Evolutionary conservation across 2,797 vertebrate species (phyloP).

Genomic region (Gymnothorax javanicus): DNA sequence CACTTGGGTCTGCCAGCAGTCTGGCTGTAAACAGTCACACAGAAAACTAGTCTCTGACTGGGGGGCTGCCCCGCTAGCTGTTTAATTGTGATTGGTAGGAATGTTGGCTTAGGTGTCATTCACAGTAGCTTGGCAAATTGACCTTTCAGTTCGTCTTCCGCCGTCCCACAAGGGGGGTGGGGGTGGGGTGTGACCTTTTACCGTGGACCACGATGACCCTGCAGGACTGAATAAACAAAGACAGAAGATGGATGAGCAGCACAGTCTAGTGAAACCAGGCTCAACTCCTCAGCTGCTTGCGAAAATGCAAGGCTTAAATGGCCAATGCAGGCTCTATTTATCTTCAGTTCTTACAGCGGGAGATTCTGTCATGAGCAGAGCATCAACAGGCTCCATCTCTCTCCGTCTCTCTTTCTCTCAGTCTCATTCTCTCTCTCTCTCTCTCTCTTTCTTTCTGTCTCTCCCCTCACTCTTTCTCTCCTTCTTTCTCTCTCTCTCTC

Average conservation of each 20-base stretch:
- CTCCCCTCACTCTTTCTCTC: too few species aligned
- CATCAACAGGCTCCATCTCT: background rate
- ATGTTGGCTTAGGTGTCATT: conserved; percentile 1
- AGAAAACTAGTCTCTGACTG: background rate
- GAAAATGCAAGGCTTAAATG: background rate
- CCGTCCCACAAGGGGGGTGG: background rate
- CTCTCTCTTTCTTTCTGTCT: background rate
- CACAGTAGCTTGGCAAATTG: conserved; percentile 14
- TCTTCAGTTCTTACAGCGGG: background rate
- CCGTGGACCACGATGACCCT: background rate
- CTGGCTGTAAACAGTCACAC: background rate
- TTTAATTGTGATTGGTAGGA: conserved; percentile 1
- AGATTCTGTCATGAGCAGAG: background rate
- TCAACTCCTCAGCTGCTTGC: background rate
- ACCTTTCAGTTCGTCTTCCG: background rate
- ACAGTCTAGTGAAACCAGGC: background rate
- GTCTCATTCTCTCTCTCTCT: background rate
- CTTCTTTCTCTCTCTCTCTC: too few species aligned
- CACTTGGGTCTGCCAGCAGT: background rate
- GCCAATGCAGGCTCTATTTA: background rate
- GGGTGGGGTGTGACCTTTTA: background rate
- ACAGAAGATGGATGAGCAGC: conserved; percentile 8
- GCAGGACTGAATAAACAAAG: background rate
- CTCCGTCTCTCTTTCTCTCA: background rate
- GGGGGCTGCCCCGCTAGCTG: too few species aligned